Evolutionary conservation across 92 coral and sea anemone genomes (phyloP).

Genomic region (Palythoa grandiflora): DNA sequence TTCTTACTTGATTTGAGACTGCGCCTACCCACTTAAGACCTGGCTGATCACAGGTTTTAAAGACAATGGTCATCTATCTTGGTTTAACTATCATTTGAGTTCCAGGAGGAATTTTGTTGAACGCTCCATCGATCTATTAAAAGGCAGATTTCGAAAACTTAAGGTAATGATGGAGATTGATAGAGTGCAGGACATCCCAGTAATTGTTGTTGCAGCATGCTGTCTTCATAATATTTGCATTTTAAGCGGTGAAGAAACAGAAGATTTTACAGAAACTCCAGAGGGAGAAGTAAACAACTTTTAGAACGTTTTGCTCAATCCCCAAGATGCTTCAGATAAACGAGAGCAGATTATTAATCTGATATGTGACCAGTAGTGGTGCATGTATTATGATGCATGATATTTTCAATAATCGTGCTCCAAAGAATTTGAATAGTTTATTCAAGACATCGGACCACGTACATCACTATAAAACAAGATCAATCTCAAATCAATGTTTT

Average conservation of each 20-base stretch:
- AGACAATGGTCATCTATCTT: constrained; percentile 52
- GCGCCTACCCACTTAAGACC: too few relatives aligned
- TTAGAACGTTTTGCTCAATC: constrained; percentile 4
- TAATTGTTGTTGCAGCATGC: too few relatives aligned
- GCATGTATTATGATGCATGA: too few relatives aligned
- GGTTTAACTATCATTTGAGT: constrained; percentile 3
- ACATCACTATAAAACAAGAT: too few relatives aligned
- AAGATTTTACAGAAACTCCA: constrained; percentile 40
- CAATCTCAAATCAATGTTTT: too few relatives aligned
- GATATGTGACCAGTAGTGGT: too few relatives aligned
- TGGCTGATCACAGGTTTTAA: constrained; percentile 46
- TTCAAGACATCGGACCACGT: too few relatives aligned
- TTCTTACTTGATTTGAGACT: too few relatives aligned
- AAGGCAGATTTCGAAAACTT: constrained; percentile 61
- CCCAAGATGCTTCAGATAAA: constrained; percentile 6
- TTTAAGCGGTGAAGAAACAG: constrained; percentile 46
- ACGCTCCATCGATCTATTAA: constrained; percentile 64
- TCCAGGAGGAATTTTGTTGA: constrained; percentile 19
- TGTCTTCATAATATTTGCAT: constrained; percentile 24
- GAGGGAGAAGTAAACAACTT: constrained; percentile 13
- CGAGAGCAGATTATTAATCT: not conserved
- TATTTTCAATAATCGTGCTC: too few relatives aligned
- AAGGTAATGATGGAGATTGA: constrained; percentile 67
- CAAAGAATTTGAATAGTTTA: too few relatives aligned
- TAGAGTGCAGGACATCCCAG: not conserved